These are phyloP conservation scores for Drosophila sturtevanti DNA, from an alignment of 1,140 invertebrate species.

Conservation along the genomic window DNA sequence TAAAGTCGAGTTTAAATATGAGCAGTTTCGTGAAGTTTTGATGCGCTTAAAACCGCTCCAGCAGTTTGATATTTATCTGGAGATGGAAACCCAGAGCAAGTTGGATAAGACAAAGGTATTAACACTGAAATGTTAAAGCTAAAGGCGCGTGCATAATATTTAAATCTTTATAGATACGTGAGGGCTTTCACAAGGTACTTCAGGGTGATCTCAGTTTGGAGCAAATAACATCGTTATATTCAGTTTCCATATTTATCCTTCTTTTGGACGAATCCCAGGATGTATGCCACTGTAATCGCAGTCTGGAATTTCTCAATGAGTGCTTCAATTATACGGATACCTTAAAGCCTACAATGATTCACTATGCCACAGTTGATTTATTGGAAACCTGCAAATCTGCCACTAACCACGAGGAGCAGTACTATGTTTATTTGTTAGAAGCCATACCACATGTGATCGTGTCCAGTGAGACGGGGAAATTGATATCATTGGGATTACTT, in stretches of 20 bases:
- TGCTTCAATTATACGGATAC: constrained; percentile 60
- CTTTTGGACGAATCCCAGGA: constrained; percentile 16
- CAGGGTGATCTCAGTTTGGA: constrained; percentile 37
- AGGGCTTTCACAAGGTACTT: constrained; percentile 23
- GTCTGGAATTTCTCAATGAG: constrained; percentile 48
- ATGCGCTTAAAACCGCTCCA: constrained; percentile 1
- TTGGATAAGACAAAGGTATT: constrained; percentile 24
- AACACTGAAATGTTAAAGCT: not conserved
- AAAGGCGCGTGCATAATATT: not conserved
- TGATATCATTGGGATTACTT: constrained; percentile 51
- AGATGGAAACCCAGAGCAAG: constrained; percentile 2
- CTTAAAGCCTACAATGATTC: constrained; percentile 64
- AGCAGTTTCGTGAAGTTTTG: constrained; percentile 4
- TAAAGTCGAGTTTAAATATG: constrained; percentile 16
- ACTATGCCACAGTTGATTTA: constrained; percentile 47
- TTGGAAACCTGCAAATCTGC: constrained; percentile 26
- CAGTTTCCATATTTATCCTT: constrained; percentile 31
- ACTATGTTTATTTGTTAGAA: constrained; percentile 44
- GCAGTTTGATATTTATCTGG: constrained; percentile 27
- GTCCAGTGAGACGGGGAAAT: constrained; percentile 62
- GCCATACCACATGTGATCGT: constrained; percentile 53
- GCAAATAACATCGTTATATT: constrained; percentile 47
- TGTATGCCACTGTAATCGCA: not conserved
- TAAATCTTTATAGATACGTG: constrained; percentile 29
- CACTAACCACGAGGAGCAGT: constrained; percentile 19